Percentiles rank a stretch among this genome's conserved stretches.
Evolutionary conservation across 2,888 invertebrate genomes (phyloP).

Genomic region (Drosophila prolongata): DNA sequence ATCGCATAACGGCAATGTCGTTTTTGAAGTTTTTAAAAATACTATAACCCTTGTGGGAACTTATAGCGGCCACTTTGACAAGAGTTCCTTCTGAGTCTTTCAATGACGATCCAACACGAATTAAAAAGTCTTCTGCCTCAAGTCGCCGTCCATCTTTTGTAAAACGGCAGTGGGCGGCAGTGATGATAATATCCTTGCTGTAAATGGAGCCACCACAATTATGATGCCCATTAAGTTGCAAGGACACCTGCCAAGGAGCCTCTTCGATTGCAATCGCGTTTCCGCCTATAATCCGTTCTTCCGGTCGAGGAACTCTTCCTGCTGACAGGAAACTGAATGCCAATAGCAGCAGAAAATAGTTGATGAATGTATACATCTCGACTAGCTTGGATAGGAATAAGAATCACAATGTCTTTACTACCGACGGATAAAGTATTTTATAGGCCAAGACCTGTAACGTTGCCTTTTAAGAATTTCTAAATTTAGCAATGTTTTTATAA

Average conservation of each 20-base stretch:
- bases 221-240: neutral
- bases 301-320: neutral
- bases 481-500: neutral
- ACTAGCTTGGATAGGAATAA: neutral
- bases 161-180: conserved; percentile 1
- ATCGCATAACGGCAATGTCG: neutral
- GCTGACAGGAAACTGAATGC: neutral
- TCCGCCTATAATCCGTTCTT: neutral
- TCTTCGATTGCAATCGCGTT: neutral
- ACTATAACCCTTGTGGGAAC: neutral
- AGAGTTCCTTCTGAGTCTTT: neutral
- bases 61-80: neutral
- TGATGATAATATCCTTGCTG: neutral
- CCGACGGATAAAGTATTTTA: neutral
- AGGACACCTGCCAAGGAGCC: conserved; percentile 3
- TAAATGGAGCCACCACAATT: neutral
- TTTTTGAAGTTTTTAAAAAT: neutral
- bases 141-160: rapidly evolving
- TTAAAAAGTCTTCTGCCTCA: neutral
- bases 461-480: neutral
- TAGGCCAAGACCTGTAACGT: neutral
- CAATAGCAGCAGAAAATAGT: neutral
- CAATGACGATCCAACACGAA: neutral
- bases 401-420: neutral
- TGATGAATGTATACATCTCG: neutral